These are phyloP conservation scores for Muntiacus reevesi DNA, from an alignment of 2,113 vertebrate species.

Conservation along the genomic window DNA sequence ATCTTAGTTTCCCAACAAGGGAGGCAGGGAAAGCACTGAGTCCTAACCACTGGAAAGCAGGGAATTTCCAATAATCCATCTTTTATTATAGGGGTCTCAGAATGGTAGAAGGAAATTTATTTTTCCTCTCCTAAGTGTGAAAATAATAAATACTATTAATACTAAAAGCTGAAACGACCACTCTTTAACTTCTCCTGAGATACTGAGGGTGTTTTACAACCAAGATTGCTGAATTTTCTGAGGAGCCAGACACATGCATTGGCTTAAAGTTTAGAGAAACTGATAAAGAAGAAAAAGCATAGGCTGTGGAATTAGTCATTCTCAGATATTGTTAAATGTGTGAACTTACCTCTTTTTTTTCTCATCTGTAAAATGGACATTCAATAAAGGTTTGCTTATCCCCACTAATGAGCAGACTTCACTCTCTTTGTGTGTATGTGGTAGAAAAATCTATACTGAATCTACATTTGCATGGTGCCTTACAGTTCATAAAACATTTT, in stretches of 20 bases:
- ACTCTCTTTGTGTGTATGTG: not conserved
- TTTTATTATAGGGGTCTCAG: not conserved
- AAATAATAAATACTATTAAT: not conserved
- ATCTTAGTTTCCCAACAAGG: not conserved
- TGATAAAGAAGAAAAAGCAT: not conserved
- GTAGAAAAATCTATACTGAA: not conserved
- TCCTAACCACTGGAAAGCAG: not conserved
- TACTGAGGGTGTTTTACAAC: not conserved
- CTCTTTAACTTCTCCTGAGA: not conserved
- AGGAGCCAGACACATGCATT: not conserved
- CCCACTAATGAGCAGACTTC: not conserved
- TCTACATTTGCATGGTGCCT: not conserved
- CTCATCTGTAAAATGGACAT: not conserved
- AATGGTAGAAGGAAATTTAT: not conserved
- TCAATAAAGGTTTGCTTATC: not conserved
- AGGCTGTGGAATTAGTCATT: not conserved
- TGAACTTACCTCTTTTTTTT: not conserved
- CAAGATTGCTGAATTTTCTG: not conserved
- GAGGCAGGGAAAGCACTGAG: not conserved
- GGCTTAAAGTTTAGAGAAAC: not conserved
- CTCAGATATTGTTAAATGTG: not conserved
- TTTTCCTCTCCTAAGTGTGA: not conserved
- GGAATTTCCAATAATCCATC: not conserved
- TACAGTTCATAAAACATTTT: not conserved
- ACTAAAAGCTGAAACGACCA: not conserved